phyloP scores from a whole-genome alignment of 2,113 vertebrate genomes.

The Sylvia atricapilla region DNA sequence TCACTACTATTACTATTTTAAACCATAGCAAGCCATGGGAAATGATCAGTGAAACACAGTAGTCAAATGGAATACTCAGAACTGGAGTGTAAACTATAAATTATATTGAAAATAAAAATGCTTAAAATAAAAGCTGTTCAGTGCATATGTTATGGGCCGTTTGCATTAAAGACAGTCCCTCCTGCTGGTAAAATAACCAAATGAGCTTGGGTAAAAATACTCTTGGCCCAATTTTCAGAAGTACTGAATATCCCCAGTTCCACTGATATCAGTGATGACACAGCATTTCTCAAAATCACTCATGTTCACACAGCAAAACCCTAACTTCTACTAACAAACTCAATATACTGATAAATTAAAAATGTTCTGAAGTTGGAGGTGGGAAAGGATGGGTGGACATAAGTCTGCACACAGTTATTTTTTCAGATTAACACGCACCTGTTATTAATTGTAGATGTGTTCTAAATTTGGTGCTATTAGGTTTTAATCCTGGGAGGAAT shows the following conservation, averaged over 20 bases:
- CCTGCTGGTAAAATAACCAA: constrained; percentile 15
- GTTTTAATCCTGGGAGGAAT: constrained; percentile 37
- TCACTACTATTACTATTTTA: not conserved
- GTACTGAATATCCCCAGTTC: not conserved
- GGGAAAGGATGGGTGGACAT: not conserved
- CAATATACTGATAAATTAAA: constrained; percentile 50
- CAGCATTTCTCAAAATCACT: constrained; percentile 19
- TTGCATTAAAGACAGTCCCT: not conserved
- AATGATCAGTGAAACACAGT: constrained; percentile 32
- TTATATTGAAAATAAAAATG: constrained; percentile 29
- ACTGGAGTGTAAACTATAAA: constrained; percentile 26
- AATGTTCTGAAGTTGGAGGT: not conserved
- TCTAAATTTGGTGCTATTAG: constrained; percentile 35
- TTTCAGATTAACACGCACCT: constrained; percentile 4
- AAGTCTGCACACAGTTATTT: not conserved
- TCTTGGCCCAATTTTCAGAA: not conserved
- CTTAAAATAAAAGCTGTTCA: constrained; percentile 57
- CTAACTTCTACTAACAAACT: constrained; percentile 42
- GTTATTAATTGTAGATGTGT: constrained; percentile 24
- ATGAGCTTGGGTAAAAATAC: constrained; percentile 26
- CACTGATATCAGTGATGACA: not conserved
- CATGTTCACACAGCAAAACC: constrained; percentile 64
- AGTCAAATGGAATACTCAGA: constrained; percentile 51
- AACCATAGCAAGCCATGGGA: not conserved
- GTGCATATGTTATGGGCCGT: constrained; percentile 25